phyloP scores from a whole-genome alignment of 2,888 invertebrate species.

The Philereme transversata region DNA sequence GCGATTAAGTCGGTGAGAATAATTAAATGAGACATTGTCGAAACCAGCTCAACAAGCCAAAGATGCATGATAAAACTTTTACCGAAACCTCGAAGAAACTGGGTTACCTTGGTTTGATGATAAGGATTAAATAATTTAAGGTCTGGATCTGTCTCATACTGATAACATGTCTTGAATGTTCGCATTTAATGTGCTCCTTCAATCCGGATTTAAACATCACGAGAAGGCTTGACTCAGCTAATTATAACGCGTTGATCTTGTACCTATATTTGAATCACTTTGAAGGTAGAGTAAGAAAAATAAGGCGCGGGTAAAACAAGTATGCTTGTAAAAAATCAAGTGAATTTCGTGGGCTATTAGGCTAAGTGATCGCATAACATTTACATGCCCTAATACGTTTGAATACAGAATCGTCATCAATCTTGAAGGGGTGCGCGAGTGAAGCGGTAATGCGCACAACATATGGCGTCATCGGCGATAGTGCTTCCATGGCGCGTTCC shows the following conservation, averaged over 20 bases:
- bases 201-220: not conserved
- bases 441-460: slow-evolving; percentile 72
- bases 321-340: slow-evolving; percentile 32
- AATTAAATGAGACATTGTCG: slow-evolving; percentile 60
- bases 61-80: slow-evolving; percentile 28
- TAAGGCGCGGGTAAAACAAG: slow-evolving; percentile 10
- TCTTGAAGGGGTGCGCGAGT: slow-evolving; percentile 71
- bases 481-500: slow-evolving; percentile 56
- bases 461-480: slow-evolving; percentile 71
- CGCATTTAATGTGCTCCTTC: not conserved
- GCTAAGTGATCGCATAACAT: slow-evolving; percentile 79
- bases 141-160: not conserved
- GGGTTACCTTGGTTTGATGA: not conserved
- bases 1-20: slow-evolving; percentile 58
- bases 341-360: slow-evolving; percentile 70
- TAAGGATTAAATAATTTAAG: not conserved
- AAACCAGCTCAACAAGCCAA: slow-evolving; percentile 40
- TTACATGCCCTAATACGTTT: slow-evolving; percentile 81
- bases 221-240: too few species aligned
- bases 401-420: slow-evolving; percentile 79
- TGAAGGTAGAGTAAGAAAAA: not conserved
- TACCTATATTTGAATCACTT: too few species aligned
- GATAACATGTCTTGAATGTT: not conserved
- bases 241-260: too few species aligned
- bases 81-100: slow-evolving; percentile 13